Evolutionary conservation across 2,888 invertebrate species (phyloP), one percentile per base, ranked within the genome.

Genomic region (Heliconius charithonia): DNA sequence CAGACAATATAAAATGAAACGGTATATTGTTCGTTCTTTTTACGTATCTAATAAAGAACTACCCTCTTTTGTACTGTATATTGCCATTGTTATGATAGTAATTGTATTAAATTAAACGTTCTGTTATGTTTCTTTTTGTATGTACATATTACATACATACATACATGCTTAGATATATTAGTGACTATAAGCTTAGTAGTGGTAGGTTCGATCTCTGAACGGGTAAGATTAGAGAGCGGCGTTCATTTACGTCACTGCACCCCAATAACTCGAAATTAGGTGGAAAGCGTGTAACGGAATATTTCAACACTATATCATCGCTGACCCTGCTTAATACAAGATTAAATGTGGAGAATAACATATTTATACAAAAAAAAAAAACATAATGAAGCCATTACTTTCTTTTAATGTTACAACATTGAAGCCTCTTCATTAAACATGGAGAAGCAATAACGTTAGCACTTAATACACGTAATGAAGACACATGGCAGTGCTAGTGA

Each of bases 401-500:
- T 65, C 74, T 63, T 74, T 74, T 62, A 72, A 59, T 70, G 56
- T 51, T 9, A 41, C 27, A 37, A 56, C 59, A 73, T 73, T 66
- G 56, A 77, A 73, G 45, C n/a, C 22, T 25, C 63, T 74, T 79
- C 79, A 75, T 79, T 79, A 77, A 77, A 62, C 77, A 77, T 77
- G 76, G 75, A 79, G 74, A 62, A 51, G 72, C 70, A 79, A 79
- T 79, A 79, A 27, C 67, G 75, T 70, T 70, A 70, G 51, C 74
- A 75, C 77, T 77, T 79, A 79, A 79, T 79, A 77, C 56, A 45
- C 72, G 59, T 79, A 79, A 79, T 79, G 76, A 76, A 79, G 79
- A 79, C 76, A 56, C 67, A 79, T 67, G 51, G 71, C 71, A 25
- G 13, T n/a, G 59, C 41, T 41, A 65, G 74, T 41, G 41, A 74